Percentiles rank a stretch among this genome's conserved stretches.
Conservation (phyloP, 2,888 invertebrate genomes). For the Rhodophaea formosa region DNA sequence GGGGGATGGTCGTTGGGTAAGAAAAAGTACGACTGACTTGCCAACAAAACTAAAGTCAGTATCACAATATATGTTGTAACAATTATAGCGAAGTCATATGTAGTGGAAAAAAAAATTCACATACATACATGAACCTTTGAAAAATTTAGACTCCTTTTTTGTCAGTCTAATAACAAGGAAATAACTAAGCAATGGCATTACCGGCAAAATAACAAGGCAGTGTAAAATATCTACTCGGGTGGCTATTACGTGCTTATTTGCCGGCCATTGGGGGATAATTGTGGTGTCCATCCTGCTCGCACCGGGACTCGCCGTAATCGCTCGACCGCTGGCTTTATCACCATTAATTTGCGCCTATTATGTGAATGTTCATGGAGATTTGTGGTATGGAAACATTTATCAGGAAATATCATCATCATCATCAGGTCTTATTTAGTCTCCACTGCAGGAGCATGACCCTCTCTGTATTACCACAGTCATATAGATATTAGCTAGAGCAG, state of each 20-base stretch:
- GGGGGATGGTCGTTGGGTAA: no score
- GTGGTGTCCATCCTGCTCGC: slow-evolving; percentile 33
- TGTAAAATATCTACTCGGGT: slow-evolving; percentile 25
- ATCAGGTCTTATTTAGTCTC: no score
- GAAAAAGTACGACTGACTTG: no score
- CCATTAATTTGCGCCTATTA: slow-evolving; percentile 13
- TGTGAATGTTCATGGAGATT: slow-evolving; percentile 3
- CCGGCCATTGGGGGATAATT: slow-evolving; percentile 46
- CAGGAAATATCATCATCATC: slow-evolving; percentile 1
- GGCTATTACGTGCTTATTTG: slow-evolving; percentile 43
- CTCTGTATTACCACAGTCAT: no score
- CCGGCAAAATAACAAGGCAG: slow-evolving; percentile 9
- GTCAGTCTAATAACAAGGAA: background rate
- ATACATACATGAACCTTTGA: no score
- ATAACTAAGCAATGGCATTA: background rate
- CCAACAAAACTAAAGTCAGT: no score
- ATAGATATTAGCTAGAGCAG: no score
- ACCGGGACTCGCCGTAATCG: slow-evolving; percentile 33
- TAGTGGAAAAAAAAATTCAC: no score
- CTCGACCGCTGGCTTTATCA: slow-evolving; percentile 14
- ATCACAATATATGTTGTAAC: no score
- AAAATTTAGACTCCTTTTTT: no score
- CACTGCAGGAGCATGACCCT: no score
- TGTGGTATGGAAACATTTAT: background rate
- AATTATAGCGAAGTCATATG: no score